A percentile compares a stretch with the other conserved stretches of the same genome.
These are phyloP conservation scores for Aspiorhynchus laticeps DNA, from an alignment of 2,113 vertebrate species.

Conservation along the genomic window DNA sequence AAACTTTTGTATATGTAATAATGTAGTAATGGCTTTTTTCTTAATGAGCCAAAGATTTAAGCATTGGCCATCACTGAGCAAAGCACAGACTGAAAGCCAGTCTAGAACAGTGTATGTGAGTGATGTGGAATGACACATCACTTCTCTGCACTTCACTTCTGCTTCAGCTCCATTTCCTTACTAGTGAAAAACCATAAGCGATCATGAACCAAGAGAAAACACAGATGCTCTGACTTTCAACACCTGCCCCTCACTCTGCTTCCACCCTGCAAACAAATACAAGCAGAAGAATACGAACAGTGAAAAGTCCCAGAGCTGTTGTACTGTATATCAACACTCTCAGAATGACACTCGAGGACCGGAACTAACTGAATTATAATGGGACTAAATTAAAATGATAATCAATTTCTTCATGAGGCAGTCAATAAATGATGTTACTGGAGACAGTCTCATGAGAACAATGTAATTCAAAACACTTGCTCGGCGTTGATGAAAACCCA, in stretches of 20 bases:
- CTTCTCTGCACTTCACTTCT: background rate
- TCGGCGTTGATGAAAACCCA: background rate
- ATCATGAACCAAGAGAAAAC: background rate
- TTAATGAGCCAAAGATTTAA: background rate
- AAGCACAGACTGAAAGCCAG: background rate
- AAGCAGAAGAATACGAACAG: background rate
- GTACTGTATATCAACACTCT: background rate
- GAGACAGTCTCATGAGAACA: background rate
- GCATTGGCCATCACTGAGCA: background rate
- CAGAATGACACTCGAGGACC: background rate
- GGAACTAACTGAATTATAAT: background rate
- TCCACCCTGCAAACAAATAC: background rate
- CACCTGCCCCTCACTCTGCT: background rate
- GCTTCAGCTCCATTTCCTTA: background rate
- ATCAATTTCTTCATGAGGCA: constrained; percentile 18
- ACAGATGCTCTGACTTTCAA: constrained; percentile 20
- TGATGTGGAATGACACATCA: background rate
- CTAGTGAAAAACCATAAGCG: background rate
- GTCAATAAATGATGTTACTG: background rate
- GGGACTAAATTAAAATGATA: constrained; percentile 16
- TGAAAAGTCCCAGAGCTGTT: background rate
- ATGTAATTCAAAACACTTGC: background rate
- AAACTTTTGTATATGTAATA: too few species aligned
- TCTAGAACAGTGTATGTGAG: background rate
- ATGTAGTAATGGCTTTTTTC: too few species aligned